Evolutionary conservation across 2,113 vertebrate genomes (phyloP).

Genomic region (Laterallus jamaicensis): DNA sequence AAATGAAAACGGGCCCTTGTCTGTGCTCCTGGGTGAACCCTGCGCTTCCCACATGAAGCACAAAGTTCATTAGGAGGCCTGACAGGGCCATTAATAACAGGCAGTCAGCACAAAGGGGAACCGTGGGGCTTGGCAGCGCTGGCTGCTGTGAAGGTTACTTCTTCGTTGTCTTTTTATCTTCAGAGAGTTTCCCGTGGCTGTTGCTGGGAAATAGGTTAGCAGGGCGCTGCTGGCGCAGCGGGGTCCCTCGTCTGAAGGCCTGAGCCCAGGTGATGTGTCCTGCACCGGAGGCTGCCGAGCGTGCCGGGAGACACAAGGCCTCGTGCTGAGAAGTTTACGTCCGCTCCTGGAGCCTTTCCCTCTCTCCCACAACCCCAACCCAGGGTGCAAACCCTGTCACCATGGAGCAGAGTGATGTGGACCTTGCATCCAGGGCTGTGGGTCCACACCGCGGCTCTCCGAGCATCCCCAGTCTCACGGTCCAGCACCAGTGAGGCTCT

Average conservation of each 20-base stretch:
- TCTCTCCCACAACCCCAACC: not conserved
- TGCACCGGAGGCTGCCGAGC: not conserved
- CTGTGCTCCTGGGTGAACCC: not conserved
- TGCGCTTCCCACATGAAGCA: not conserved
- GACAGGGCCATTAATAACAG: constrained; percentile 23
- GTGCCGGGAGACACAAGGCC: rapidly evolving
- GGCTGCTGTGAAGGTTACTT: constrained; percentile 22
- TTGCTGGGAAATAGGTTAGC: not conserved
- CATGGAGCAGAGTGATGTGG: rapidly evolving
- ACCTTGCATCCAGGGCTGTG: rapidly evolving
- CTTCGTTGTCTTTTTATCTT: constrained; percentile 34
- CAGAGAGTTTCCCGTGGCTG: not conserved
- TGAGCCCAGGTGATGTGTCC: rapidly evolving
- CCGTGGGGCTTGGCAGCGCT: not conserved
- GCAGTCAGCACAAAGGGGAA: constrained; percentile 3
- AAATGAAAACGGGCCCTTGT: not conserved
- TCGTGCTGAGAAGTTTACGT: rapidly evolving
- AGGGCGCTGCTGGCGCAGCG: not conserved
- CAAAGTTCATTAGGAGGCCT: not conserved
- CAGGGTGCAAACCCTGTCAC: rapidly evolving
- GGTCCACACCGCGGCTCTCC: rapidly evolving
- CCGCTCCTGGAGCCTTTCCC: not conserved
- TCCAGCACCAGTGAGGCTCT: not conserved
- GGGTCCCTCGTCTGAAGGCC: not conserved
- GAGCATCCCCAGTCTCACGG: not conserved